Percentiles rank a stretch among this genome's conserved stretches.
Conservation (phyloP, 30 jellyfish, hydroid and myxozoan species). For the Nemopilema nomurai region DNA sequence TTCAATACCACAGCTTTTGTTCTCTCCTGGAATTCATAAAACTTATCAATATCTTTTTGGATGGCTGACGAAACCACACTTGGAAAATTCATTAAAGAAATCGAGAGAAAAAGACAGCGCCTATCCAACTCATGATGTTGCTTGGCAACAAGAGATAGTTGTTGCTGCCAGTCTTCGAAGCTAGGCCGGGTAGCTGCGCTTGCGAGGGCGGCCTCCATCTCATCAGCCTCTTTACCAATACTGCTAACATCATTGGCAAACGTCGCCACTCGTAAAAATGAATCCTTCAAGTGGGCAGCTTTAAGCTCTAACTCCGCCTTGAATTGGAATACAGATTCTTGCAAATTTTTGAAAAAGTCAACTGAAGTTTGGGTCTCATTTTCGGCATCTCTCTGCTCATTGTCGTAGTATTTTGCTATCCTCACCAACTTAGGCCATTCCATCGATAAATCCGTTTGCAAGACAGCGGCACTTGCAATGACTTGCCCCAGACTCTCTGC, state of each 20-base stretch:
- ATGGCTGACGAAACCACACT: background rate
- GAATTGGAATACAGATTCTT: slow-evolving; percentile 16
- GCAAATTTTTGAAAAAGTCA: slow-evolving; percentile 15
- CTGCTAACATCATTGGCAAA: background rate
- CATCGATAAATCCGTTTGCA: background rate
- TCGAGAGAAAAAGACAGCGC: background rate
- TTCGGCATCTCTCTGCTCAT: background rate
- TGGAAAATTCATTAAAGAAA: background rate
- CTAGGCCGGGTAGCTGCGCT: background rate
- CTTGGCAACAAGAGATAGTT: background rate
- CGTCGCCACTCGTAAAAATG: background rate
- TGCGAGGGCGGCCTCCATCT: background rate
- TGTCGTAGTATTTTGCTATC: no score
- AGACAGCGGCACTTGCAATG: background rate
- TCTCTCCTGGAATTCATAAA: background rate
- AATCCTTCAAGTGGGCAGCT: background rate
- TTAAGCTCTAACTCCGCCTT: slow-evolving; percentile 33
- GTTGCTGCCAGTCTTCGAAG: background rate
- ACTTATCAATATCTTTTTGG: background rate
- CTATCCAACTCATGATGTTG: background rate
- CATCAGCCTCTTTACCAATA: background rate
- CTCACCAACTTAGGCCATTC: slow-evolving; percentile 24
- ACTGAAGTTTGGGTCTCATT: background rate
- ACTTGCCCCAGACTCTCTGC: background rate
- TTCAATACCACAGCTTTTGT: background rate